These are phyloP conservation scores for Crypturellus tataupa DNA, from an alignment of 2,797 vertebrate genomes.

Conservation along the genomic window DNA sequence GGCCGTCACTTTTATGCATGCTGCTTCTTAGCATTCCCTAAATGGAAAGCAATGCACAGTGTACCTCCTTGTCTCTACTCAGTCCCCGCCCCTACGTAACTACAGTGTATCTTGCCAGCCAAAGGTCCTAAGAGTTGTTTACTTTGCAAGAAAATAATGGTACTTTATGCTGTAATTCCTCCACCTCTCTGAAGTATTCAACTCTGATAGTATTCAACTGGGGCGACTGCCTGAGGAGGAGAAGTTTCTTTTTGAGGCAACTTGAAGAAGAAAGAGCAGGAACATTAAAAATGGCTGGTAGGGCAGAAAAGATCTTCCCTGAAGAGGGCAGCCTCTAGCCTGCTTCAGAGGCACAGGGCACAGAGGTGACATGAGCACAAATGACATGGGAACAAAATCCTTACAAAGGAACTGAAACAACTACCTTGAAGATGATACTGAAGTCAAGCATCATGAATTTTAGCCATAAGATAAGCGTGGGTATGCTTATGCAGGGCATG, in stretches of 20 bases:
- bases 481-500: not conserved
- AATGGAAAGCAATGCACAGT: not conserved
- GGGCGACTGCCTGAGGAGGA: not conserved
- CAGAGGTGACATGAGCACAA: not conserved
- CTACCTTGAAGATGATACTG: not conserved
- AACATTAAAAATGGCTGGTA: not conserved
- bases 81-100: not conserved
- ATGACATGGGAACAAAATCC: not conserved
- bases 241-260: not conserved
- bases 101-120: accelerated
- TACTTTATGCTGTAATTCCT: not conserved
- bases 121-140: accelerated
- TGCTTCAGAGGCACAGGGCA: not conserved
- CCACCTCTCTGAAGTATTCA: not conserved
- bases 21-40: not conserved
- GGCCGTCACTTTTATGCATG: accelerated
- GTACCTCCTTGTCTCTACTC: not conserved
- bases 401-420: not conserved
- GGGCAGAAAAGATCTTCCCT: not conserved
- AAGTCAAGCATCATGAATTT: not conserved
- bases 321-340: not conserved
- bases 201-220: not conserved
- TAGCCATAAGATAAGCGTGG: not conserved
- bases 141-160: not conserved
- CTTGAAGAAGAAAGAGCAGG: not conserved